These are phyloP conservation scores for Thysanoteuthis rhombus DNA, from an alignment of 2,888 invertebrate species.

Conservation along the genomic window DNA sequence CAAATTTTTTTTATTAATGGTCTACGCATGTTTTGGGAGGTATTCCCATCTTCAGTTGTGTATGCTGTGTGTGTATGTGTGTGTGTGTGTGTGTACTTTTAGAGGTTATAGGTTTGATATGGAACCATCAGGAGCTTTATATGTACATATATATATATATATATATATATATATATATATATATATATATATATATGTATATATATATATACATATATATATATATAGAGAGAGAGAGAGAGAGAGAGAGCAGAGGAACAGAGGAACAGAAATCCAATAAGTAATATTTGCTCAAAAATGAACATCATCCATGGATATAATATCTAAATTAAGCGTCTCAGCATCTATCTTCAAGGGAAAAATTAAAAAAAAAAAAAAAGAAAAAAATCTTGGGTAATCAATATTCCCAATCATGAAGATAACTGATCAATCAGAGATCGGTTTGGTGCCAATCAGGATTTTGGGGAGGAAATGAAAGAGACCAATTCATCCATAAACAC, in stretches of 20 bases:
- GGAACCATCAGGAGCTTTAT: too few relatives aligned
- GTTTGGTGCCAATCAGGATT: not conserved
- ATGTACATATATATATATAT: too few relatives aligned
- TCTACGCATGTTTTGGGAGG: too few relatives aligned
- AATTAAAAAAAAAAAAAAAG: not conserved
- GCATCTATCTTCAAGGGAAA: not conserved
- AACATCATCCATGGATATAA: not conserved
- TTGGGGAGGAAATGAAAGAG: not conserved
- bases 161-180: too few relatives aligned
- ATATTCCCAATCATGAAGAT: not conserved
- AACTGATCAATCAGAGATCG: not conserved
- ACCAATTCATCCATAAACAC: not conserved
- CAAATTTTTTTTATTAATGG: too few relatives aligned
- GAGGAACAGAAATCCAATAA: not conserved
- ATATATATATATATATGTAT: too few relatives aligned
- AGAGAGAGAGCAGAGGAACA: not conserved
- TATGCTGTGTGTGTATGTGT: too few relatives aligned
- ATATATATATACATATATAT: too few relatives aligned
- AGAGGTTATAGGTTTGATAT: too few relatives aligned
- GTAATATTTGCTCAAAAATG: not conserved
- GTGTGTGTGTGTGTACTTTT: too few relatives aligned
- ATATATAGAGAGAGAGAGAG: too few relatives aligned
- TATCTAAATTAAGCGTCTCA: not conserved
- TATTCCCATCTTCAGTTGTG: too few relatives aligned
- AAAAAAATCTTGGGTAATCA: not conserved